Conservation (phyloP, 2,113 vertebrate genomes). For the Lamprologus speciosus region DNA sequence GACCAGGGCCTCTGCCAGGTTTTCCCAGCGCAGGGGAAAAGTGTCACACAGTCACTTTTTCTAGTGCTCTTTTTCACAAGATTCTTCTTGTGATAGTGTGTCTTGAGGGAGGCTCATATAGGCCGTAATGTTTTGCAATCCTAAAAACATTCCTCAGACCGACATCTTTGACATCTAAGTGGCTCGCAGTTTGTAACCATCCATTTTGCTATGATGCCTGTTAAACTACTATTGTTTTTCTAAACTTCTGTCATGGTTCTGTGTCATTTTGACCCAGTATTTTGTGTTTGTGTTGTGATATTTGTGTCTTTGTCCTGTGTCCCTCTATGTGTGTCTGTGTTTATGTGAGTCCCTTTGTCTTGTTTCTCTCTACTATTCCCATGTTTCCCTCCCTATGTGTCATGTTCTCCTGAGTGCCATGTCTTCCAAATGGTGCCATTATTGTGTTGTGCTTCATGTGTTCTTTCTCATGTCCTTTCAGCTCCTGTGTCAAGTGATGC, state of each 20-base stretch:
- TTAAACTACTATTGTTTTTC: background rate
- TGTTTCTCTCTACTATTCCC: background rate
- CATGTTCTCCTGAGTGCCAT: background rate
- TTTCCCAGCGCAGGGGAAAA: background rate
- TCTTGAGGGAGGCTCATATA: background rate
- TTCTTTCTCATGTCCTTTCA: background rate
- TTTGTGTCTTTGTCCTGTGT: background rate
- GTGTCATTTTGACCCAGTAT: background rate
- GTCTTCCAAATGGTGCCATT: background rate
- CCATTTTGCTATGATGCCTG: background rate
- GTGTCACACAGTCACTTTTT: background rate
- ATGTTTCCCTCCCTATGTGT: background rate
- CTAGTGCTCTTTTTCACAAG: background rate
- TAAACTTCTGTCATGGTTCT: background rate
- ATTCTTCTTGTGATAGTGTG: background rate
- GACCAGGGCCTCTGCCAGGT: background rate
- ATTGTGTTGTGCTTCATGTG: background rate
- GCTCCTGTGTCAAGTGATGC: background rate
- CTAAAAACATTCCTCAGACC: background rate
- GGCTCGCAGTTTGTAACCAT: background rate
- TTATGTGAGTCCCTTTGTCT: background rate
- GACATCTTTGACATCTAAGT: background rate
- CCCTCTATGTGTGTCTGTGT: background rate
- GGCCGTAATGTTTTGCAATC: background rate
- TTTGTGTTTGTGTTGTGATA: background rate